These are phyloP conservation scores for Hydrozoanthus tunicans DNA, from an alignment of 64 coral and sea anemone genomes.

Conservation along the genomic window DNA sequence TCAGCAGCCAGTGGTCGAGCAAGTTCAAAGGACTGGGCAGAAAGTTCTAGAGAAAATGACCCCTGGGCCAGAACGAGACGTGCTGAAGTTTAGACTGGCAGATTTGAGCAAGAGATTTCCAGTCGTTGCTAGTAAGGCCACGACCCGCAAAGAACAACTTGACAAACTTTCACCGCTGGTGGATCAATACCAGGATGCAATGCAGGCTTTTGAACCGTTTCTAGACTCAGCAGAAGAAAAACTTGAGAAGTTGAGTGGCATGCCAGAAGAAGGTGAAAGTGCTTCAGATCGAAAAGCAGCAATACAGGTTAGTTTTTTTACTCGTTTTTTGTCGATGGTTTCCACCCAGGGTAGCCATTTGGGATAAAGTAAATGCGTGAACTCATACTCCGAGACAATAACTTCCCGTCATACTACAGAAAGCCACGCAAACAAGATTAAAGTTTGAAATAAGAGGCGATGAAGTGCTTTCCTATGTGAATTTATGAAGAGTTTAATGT, in stretches of 20 bases:
- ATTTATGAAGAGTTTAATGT: too few species aligned
- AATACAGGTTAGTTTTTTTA: conserved; percentile 54
- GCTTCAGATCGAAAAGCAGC: conserved; percentile 53
- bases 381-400: too few species aligned
- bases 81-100: conserved; percentile 75
- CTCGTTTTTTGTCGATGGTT: too few species aligned
- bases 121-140: conserved; percentile 63
- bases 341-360: too few species aligned
- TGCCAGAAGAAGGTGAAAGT: conserved; percentile 70
- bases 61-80: conserved; percentile 75
- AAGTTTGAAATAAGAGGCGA: too few species aligned
- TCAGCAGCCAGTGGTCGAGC: conserved; percentile 70
- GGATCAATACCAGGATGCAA: conserved; percentile 70
- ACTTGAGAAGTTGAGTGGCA: conserved; percentile 58
- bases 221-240: conserved; percentile 82
- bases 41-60: conserved; percentile 61
- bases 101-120: conserved; percentile 68
- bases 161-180: conserved; percentile 68
- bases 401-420: too few species aligned
- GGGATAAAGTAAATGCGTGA: too few species aligned
- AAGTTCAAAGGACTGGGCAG: conserved; percentile 72
- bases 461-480: too few species aligned
- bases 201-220: conserved; percentile 66
- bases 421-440: too few species aligned
- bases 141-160: conserved; percentile 71